A percentile compares a stretch with the other conserved stretches of the same genome.
Evolutionary conservation across 2,797 vertebrate species (phyloP).

Genomic region (Bufotes viridis): DNA sequence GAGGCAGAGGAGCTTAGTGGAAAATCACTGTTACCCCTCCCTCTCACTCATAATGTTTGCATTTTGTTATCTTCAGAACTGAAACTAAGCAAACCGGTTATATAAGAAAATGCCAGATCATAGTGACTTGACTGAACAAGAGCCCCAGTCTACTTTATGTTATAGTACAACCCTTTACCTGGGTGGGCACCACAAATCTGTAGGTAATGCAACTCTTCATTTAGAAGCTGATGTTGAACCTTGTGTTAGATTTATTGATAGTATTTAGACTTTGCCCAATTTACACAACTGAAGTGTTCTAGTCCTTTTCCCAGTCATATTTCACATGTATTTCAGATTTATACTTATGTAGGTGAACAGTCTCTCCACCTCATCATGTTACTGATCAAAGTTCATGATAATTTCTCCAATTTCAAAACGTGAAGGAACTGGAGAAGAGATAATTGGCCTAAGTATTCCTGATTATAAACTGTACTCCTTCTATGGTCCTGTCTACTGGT

Average conservation of each 20-base stretch:
- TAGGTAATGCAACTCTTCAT: background rate
- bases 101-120: constrained; percentile 45
- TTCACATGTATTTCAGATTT: constrained; percentile 24
- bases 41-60: constrained; percentile 10
- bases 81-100: background rate
- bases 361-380: constrained; percentile 37
- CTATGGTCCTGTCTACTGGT: too few species aligned
- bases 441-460: background rate
- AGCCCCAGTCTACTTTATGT: background rate
- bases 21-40: constrained; percentile 31
- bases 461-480: too few species aligned
- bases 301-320: background rate
- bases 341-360: constrained; percentile 1
- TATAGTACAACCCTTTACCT: background rate
- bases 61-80: constrained; percentile 1
- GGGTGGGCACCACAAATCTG: background rate
- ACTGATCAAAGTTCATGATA: constrained; percentile 44
- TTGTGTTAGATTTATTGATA: background rate
- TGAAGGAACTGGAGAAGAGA: background rate
- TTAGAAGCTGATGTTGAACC: background rate
- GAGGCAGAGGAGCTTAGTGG: constrained; percentile 20
- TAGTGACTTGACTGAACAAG: background rate
- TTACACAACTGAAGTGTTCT: background rate
- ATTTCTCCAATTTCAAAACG: background rate
- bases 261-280: constrained; percentile 27